Conservation (phyloP, 2,888 invertebrate genomes). For the Caenorhabditis sp. region DNA sequence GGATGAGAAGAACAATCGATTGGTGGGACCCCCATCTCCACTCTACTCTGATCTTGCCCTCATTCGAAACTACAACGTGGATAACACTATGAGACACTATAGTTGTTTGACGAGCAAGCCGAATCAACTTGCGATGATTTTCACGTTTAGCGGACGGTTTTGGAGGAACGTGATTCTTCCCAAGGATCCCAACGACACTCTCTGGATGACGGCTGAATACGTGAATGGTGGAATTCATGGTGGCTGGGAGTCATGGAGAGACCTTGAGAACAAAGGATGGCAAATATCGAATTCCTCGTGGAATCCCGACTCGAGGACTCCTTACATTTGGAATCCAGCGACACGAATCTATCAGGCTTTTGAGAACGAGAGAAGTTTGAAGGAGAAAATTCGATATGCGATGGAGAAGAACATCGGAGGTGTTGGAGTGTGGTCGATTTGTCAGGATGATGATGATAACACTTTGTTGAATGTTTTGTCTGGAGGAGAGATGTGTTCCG, state of each 20-base stretch:
- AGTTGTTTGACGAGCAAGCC: neutral
- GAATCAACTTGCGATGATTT: neutral
- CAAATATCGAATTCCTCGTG: neutral
- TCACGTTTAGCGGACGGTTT: slow-evolving; percentile 11
- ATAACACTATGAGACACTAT: slow-evolving; percentile 63
- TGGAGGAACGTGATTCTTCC: neutral
- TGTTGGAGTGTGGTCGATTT: neutral
- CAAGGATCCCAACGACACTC: neutral
- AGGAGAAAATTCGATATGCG: slow-evolving; percentile 7
- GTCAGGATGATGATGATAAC: slow-evolving; percentile 72
- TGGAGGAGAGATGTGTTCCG: slow-evolving; percentile 30
- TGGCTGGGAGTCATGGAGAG: slow-evolving; percentile 3
- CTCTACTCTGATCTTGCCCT: slow-evolving; percentile 43
- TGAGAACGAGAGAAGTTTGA: slow-evolving; percentile 19
- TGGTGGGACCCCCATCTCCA: slow-evolving; percentile 75
- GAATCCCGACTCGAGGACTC: slow-evolving; percentile 11
- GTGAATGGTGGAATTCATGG: slow-evolving; percentile 1
- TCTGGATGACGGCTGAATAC: neutral
- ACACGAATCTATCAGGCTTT: neutral
- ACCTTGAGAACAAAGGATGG: slow-evolving; percentile 7
- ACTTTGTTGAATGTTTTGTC: slow-evolving; percentile 70
- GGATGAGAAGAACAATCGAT: slow-evolving; percentile 46
- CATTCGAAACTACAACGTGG: slow-evolving; percentile 69
- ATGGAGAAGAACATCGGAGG: slow-evolving; percentile 11
- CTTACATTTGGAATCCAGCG: neutral